Conservation (phyloP, 1,140 invertebrate species). For the Drosophila parvula region DNA sequence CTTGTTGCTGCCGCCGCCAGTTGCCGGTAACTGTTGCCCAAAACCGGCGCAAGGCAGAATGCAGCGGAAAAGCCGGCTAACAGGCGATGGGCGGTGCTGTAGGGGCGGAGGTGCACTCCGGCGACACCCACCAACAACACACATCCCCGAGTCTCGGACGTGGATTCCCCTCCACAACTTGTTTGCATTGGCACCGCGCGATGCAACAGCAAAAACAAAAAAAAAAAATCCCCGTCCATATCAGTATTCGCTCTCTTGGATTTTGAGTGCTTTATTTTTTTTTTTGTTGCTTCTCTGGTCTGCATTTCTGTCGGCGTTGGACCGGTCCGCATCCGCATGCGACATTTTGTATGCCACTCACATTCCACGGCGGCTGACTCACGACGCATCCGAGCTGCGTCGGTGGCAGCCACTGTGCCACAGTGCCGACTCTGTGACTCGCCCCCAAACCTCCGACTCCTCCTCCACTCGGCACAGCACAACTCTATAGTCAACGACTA, state of each 20-base stretch:
- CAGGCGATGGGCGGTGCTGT: not conserved
- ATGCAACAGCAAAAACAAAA: slow-evolving; percentile 11
- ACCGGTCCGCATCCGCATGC: slow-evolving; percentile 69
- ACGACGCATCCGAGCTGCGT: slow-evolving; percentile 44
- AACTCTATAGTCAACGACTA: slow-evolving; percentile 11
- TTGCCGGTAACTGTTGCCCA: slow-evolving; percentile 40
- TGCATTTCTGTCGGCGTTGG: slow-evolving; percentile 43
- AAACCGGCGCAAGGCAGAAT: slow-evolving; percentile 70
- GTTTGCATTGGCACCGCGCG: slow-evolving; percentile 54
- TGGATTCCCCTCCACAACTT: slow-evolving; percentile 39
- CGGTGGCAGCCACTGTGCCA: slow-evolving; percentile 39
- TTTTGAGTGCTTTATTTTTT: slow-evolving; percentile 42
- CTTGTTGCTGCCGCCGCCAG: slow-evolving; percentile 54
- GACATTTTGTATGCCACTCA: slow-evolving; percentile 81
- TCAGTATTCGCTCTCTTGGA: slow-evolving; percentile 45
- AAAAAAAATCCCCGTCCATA: slow-evolving; percentile 29
- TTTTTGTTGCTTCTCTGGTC: slow-evolving; percentile 21
- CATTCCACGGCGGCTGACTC: slow-evolving; percentile 74
- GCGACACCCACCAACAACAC: slow-evolving; percentile 29
- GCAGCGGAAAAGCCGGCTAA: slow-evolving; percentile 65
- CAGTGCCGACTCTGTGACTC: slow-evolving; percentile 23
- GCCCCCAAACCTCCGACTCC: slow-evolving; percentile 14
- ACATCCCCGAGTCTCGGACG: not conserved
- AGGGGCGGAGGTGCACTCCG: slow-evolving; percentile 11
- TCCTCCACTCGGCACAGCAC: not conserved